Evolutionary conservation across 2,797 vertebrate genomes (phyloP), one percentile per base, ranked within the genome.

Genomic region (Toxotes lorentzi): DNA sequence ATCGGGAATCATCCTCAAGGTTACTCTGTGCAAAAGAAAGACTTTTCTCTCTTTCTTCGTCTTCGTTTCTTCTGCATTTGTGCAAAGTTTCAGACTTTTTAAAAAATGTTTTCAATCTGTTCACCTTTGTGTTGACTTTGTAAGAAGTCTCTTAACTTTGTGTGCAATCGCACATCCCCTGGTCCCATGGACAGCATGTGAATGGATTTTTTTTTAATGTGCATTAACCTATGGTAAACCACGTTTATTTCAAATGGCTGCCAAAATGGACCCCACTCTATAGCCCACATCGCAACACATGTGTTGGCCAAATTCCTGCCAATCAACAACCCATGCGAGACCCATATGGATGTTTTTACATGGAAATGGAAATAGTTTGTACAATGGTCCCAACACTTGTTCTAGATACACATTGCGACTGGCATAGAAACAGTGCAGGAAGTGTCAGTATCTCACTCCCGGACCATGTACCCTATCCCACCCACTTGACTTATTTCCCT

Each of bases 251-350:
- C 19, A 43, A 38, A 45, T 47, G 30, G 7, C 68, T 30, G 8
- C 27, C 38, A 19, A 67, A 54, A 4, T 76, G 24, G 27, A n/a
- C 27, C 9, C n/a, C n/a, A 27, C 21, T 62, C 54, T 21, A 40
- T 17, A 13, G 13, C 41, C 19, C 34, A 63, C 53, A 45, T 60
- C n/a, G 50, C 8, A 32, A 23, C 17, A 6, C 4, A 21, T 30
- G 13, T 48, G 21, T 51, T 47, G 30, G n/a, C 17, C 8, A 9
- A 70, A 43, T 65, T 66, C 43, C 50, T 62, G 2, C 30, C 45
- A 41, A 57, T 81, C 56, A 63, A 16, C 21, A 62, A 60, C 12
- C 17, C 23, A 61, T 48, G 38, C 64, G 53, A 64, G 27, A 74
- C 24, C 6, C 35, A 76, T 48, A 34, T 50, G 40, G 32, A 54